Evolutionary conservation across 2,797 vertebrate genomes (phyloP), one percentile per base, ranked within the genome.

Genomic region (Sitta carolinensis): DNA sequence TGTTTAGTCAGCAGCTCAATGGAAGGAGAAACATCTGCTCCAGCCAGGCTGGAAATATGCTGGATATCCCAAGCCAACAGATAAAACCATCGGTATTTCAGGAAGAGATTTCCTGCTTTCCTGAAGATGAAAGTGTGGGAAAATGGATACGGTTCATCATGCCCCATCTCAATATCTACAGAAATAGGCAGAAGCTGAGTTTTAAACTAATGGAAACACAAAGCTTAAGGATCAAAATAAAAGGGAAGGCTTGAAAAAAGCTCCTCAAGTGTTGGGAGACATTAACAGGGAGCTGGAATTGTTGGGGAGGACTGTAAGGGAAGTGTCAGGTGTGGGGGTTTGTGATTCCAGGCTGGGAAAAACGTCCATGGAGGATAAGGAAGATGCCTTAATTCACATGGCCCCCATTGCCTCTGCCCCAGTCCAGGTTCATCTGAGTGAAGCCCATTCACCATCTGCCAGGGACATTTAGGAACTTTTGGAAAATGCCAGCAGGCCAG

Each of bases 141-240:
- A 78, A 78, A 63, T 22, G 1, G 34, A 69, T 7, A 20, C 0
- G 1, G 23, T 7, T 32, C 19, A 34, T 52, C 57, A 47, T 5
- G 16, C 1, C 1, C 74, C 79, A 50, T 38, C 72, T 61, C 74
- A 77, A 3, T 38, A 72, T 95, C 87, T 9, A 57, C 13, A 3
- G 74, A 78, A 73, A 63, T 1, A 17, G 26, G 66, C 43, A 66
- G 25, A 40, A 70, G 42, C 5, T 9, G 36, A 63, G 87, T 81
- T 92, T 94, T 94, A 90, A 94, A 89, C 78, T 86, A 92, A 94
- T 32, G 72, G 95, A 91, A 77, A 81, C 76, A 34, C 91, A 95
- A 97, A 95, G 83, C 69, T 96, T 80, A 94, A 93, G 92, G 84
- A 91, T 55, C 30, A 90, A 94, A 95, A 88, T 73, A 64, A 90